A percentile compares a stretch with the other conserved stretches of the same genome.
These are phyloP conservation scores for Cecropterus lyciades DNA, from an alignment of 1,140 invertebrate genomes.

Conservation along the genomic window DNA sequence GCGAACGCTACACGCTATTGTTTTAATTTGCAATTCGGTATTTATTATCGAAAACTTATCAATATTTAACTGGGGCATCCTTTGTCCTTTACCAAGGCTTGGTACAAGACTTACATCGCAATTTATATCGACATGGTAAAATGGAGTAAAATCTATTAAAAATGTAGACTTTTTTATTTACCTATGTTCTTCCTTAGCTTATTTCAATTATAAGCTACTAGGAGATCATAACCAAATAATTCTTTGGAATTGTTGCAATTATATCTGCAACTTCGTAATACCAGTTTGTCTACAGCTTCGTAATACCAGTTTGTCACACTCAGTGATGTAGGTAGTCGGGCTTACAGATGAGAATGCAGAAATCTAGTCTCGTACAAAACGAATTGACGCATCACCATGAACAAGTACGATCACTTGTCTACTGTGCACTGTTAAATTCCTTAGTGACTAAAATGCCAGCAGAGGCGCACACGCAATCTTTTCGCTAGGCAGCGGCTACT, in stretches of 20 bases:
- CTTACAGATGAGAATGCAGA: no score
- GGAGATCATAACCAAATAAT: no score
- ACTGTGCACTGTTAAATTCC: constrained; percentile 28
- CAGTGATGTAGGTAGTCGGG: not conserved
- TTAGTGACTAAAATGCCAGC: constrained; percentile 45
- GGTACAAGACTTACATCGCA: not conserved
- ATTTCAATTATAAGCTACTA: no score
- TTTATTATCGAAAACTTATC: constrained; percentile 6
- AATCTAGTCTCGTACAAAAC: not conserved
- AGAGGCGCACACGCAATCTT: constrained; percentile 45
- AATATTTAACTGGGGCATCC: constrained; percentile 8
- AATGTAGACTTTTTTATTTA: no score
- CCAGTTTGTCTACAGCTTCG: no score
- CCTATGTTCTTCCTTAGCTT: no score
- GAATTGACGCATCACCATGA: not conserved
- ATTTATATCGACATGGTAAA: no score
- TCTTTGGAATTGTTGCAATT: no score
- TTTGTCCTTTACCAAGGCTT: constrained; percentile 4
- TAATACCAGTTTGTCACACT: no score
- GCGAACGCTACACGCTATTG: not conserved
- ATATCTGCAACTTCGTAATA: no score
- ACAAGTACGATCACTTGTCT: constrained; percentile 6
- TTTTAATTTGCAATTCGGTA: constrained; percentile 1
- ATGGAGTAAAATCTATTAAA: no score
- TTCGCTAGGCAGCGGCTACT: constrained; percentile 40